phyloP scores from a whole-genome alignment of 1,140 invertebrate genomes.

The Armadillidium nasatum region DNA sequence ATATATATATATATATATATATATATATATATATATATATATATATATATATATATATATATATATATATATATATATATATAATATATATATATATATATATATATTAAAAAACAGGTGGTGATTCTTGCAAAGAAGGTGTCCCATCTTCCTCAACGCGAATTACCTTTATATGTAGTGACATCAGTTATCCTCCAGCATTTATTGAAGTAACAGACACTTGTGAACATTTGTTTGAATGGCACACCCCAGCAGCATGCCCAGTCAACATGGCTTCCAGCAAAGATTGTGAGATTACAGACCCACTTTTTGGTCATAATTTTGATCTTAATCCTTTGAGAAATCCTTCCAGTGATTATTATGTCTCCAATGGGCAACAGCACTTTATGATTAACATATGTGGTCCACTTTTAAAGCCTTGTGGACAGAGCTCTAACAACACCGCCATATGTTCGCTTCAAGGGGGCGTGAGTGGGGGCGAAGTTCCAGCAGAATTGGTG shows the following conservation, averaged over 20 bases:
- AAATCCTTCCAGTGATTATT: constrained; percentile 32
- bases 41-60: too few species aligned
- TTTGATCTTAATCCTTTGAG: constrained; percentile 39
- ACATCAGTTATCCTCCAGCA: constrained; percentile 32
- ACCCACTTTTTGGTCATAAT: constrained; percentile 34
- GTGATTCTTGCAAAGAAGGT: constrained; percentile 36
- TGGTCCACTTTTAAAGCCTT: constrained; percentile 34
- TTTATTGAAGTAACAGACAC: constrained; percentile 33
- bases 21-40: too few species aligned
- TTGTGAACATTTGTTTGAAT: constrained; percentile 39
- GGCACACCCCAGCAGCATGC: constrained; percentile 39
- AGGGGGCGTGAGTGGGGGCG: constrained; percentile 29
- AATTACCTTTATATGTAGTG: constrained; percentile 37
- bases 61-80: neutral
- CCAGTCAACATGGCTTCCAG: constrained; percentile 30
- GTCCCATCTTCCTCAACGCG: constrained; percentile 34
- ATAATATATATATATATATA: neutral
- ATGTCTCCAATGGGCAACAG: constrained; percentile 26
- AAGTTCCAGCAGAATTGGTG: constrained; percentile 27
- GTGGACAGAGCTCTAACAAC: constrained; percentile 17
- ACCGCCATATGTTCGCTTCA: constrained; percentile 29
- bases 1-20: too few species aligned
- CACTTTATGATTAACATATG: constrained; percentile 39
- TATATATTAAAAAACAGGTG: constrained; percentile 28
- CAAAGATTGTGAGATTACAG: constrained; percentile 29